Evolutionary conservation across 1,140 invertebrate species (phyloP), one percentile per base, ranked within the genome.

Genomic region (Oppia nitens): DNA sequence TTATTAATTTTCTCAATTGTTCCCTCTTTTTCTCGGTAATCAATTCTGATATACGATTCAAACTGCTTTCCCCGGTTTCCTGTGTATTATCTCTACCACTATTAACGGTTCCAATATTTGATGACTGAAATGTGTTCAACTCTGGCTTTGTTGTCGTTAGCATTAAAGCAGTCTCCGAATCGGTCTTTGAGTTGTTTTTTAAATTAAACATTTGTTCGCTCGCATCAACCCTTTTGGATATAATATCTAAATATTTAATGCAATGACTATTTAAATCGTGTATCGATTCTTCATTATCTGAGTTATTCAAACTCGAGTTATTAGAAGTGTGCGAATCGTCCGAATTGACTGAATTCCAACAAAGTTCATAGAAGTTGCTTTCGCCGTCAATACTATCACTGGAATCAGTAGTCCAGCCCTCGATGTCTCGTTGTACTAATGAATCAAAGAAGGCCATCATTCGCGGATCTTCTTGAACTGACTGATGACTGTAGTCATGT

Each of bases 401-500:
- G 28, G 64, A 67, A 59, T 69, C 66, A 6, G 64, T 64, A 4
- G 65, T 68, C 64, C 62, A 64, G 0, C 71, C 83, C 71, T 90
- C 86, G 47, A 91, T 80, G 70, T 93, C 88, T 21, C 85, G 77
- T 70, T 93, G 88, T 9, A 95, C 84, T 1, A 94, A 71, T 2
- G 87, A 89, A 73, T 95, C 90, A 67, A 95, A 95, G 71, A 94
- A 94, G 23, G 90, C 90, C 82, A 95, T 86, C 90, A 95, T 94
- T 50, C 87, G 77, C 1, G 86, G 83, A 73, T 95, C 90, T 73
- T 95, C 91, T 47, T 81, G 78, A 0, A 82, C 87, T 3, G 84
- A 90, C 64, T 87, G 81, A 61, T 85, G 79, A 64, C 82, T 83
- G 63, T 75, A 75, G 61, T 77, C 75, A 64, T 76, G 72, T n/a